Evolutionary conservation across 2,888 invertebrate genomes (phyloP).

Genomic region (Taenaris catops): DNA sequence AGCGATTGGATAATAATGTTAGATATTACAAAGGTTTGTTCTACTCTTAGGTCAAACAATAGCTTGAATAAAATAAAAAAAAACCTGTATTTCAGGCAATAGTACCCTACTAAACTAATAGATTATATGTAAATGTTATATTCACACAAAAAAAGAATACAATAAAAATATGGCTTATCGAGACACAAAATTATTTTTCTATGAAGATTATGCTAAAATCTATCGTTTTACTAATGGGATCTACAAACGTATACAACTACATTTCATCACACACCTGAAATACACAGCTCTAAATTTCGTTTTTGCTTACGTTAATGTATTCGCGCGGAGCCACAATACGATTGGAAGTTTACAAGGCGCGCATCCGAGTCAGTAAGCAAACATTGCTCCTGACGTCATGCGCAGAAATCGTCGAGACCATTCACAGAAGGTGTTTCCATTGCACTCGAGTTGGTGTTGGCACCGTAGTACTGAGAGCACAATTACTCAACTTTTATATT

Average conservation of each 20-base stretch:
- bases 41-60: too few species aligned
- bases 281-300: constrained; percentile 28
- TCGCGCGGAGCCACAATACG: constrained; percentile 50
- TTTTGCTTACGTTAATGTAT: constrained; percentile 37
- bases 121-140: too few species aligned
- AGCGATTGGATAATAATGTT: constrained; percentile 54
- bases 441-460: not conserved
- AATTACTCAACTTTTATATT: too few species aligned
- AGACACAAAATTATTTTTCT: too few species aligned
- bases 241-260: not conserved
- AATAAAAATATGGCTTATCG: too few species aligned
- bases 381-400: constrained; percentile 55
- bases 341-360: constrained; percentile 63
- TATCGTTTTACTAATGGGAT: constrained; percentile 11
- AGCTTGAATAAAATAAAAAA: too few species aligned
- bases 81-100: too few species aligned
- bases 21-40: too few species aligned
- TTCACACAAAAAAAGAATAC: too few species aligned
- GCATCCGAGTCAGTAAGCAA: constrained; percentile 65
- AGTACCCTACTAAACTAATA: too few species aligned
- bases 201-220: constrained; percentile 4
- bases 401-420: constrained; percentile 24
- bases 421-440: constrained; percentile 7
- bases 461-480: too few species aligned
- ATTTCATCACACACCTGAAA: constrained; percentile 2